Evolutionary conservation across 1,140 invertebrate species (phyloP).

Genomic region (Caerostris extrusa): DNA sequence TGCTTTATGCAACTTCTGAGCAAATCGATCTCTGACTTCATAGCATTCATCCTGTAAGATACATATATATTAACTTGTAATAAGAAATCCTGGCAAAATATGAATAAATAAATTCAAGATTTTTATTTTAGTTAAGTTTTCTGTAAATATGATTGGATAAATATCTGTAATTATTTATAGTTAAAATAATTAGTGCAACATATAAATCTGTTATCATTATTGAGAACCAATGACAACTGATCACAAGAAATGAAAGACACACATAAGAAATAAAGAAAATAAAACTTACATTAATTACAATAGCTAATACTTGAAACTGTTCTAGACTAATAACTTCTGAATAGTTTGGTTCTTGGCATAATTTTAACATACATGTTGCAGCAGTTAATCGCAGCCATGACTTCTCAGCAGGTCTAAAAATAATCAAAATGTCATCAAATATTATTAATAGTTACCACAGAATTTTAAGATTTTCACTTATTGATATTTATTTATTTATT

Average conservation of each 20-base stretch:
- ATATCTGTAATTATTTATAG: too few species aligned
- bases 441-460: too few species aligned
- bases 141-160: too few species aligned
- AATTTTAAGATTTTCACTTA: not conserved
- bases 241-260: too few species aligned
- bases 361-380: conserved; percentile 96
- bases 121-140: too few species aligned
- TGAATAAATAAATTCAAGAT: too few species aligned
- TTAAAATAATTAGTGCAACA: too few species aligned
- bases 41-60: conserved; percentile 76
- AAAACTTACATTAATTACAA: conserved; percentile 90
- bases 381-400: conserved; percentile 94
- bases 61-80: not conserved
- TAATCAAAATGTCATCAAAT: not conserved
- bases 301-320: conserved; percentile 96
- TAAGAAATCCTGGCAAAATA: too few species aligned
- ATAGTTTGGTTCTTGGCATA: conserved; percentile 85
- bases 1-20: conserved; percentile 95
- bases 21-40: conserved; percentile 89
- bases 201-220: too few species aligned
- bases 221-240: too few species aligned
- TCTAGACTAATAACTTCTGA: conserved; percentile 96
- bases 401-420: conserved; percentile 86
- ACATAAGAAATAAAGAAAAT: too few species aligned
- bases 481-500: not conserved